Conservation (phyloP, 2,888 invertebrate species). For the Scelioninae gen. 1 region DNA sequence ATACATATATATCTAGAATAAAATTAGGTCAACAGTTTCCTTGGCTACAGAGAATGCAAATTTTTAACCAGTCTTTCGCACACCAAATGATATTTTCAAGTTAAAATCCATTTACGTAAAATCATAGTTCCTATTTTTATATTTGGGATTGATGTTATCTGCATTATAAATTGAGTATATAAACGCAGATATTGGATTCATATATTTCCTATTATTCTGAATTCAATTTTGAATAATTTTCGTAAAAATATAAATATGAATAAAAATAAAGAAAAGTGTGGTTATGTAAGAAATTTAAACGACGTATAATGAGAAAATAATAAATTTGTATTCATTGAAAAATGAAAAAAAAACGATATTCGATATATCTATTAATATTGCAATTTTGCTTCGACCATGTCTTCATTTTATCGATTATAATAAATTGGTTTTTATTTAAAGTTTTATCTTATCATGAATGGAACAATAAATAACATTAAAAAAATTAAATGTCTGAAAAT, state of each 20-base stretch:
- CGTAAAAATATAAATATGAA: too few species aligned
- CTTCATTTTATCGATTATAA: not conserved
- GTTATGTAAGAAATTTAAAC: too few species aligned
- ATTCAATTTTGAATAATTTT: not conserved
- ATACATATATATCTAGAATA: not conserved
- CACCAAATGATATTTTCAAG: not conserved
- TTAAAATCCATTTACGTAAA: conserved; percentile 5
- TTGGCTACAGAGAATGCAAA: not conserved
- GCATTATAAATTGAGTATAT: too few species aligned
- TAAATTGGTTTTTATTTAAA: not conserved
- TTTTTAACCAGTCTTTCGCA: not conserved
- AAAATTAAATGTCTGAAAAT: not conserved
- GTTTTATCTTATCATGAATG: not conserved
- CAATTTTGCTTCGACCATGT: too few species aligned
- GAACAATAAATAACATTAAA: not conserved
- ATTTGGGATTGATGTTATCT: too few species aligned
- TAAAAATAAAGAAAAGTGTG: too few species aligned
- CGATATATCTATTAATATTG: too few species aligned
- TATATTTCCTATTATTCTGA: not conserved
- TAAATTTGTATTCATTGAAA: too few species aligned
- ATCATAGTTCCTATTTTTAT: not conserved
- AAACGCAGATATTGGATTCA: too few species aligned
- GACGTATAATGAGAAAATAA: too few species aligned
- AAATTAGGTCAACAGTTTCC: not conserved
- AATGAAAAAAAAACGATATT: too few species aligned